These are phyloP conservation scores for Numenius phaeopus DNA, from an alignment of 2,797 vertebrate species.

Conservation along the genomic window DNA sequence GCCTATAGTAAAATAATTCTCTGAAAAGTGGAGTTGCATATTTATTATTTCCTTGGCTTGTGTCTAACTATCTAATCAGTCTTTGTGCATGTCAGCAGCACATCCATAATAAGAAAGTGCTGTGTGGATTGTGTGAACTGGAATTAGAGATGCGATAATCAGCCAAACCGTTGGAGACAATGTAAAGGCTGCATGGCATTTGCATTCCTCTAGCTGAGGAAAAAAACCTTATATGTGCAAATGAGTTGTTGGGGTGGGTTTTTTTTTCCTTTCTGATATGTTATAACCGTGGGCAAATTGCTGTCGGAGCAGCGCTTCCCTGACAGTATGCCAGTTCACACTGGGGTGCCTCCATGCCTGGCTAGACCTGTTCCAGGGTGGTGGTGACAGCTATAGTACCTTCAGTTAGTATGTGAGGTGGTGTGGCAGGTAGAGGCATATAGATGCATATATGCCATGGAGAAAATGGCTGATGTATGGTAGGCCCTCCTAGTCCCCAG, in stretches of 20 bases:
- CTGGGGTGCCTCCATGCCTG: neutral
- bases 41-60: conserved; percentile 35
- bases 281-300: neutral
- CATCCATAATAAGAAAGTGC: conserved; percentile 79
- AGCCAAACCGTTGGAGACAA: conserved; percentile 61
- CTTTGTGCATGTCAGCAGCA: conserved; percentile 69
- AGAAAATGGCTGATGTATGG: neutral
- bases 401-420: neutral
- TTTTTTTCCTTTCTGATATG: neutral
- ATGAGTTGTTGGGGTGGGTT: neutral
- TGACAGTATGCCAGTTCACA: neutral
- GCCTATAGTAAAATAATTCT: neutral
- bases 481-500: neutral
- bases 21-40: conserved; percentile 1
- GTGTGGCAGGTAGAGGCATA: neutral
- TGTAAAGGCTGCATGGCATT: conserved; percentile 19
- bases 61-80: conserved; percentile 74
- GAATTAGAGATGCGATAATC: conserved; percentile 76
- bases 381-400: neutral
- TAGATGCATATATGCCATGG: neutral
- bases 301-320: neutral
- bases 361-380: neutral
- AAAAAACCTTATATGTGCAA: conserved; percentile 16
- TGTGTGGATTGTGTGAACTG: conserved; percentile 50
- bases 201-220: neutral